Conservation (phyloP, 2,113 vertebrate genomes). For the Carettochelys insculpta region DNA sequence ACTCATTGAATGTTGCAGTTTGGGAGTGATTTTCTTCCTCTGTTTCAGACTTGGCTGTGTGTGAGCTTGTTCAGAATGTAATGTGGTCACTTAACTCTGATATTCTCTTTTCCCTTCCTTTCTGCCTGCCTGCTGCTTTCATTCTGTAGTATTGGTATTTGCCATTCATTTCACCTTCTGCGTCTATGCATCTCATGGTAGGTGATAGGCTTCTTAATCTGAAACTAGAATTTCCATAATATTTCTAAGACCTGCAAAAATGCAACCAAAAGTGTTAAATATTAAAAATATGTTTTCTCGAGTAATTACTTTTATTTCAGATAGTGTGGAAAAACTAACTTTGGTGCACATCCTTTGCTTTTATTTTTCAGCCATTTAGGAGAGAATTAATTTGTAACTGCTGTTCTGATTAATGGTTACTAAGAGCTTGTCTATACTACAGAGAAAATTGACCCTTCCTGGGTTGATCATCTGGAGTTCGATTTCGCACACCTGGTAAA, state of each 20-base stretch:
- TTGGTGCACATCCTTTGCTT: neutral
- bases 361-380: neutral
- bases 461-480: too few species aligned
- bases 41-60: slow-evolving; percentile 19
- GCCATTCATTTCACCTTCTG: slow-evolving; percentile 81
- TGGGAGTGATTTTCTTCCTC: neutral
- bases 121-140: slow-evolving; percentile 76
- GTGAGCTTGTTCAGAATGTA: neutral
- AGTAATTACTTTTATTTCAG: neutral
- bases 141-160: slow-evolving; percentile 81
- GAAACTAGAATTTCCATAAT: slow-evolving; percentile 47
- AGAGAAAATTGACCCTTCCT: too few species aligned
- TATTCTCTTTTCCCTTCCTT: slow-evolving; percentile 71
- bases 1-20: neutral
- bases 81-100: slow-evolving; percentile 67
- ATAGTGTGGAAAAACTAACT: neutral
- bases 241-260: slow-evolving; percentile 54
- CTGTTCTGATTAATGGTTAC: neutral
- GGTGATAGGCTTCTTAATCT: slow-evolving; percentile 71
- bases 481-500: too few species aligned
- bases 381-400: neutral
- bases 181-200: slow-evolving; percentile 81
- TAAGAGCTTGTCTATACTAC: too few species aligned
- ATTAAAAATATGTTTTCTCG: neutral
- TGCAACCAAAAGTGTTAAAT: slow-evolving; percentile 35